Evolutionary conservation across 2,113 vertebrate species (phyloP), one percentile per base, ranked within the genome.

Genomic region (Turdus rufiventris): DNA sequence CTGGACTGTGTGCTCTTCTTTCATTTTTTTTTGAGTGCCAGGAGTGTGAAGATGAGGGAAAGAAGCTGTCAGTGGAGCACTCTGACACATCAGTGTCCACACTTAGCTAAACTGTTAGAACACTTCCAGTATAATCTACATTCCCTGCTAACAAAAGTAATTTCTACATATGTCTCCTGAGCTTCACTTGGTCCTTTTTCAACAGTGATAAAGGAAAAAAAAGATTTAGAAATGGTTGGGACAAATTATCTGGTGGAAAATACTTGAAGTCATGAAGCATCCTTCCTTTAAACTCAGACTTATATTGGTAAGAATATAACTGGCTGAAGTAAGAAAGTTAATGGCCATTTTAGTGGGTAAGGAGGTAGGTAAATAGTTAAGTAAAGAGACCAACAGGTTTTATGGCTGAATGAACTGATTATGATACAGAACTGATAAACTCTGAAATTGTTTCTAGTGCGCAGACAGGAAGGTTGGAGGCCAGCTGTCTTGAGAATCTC

Each of bases 401-500:
- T 95, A 88, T 51, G 85, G 82, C 85, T 94, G 92, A 91, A 77
- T 93, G 88, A 93, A 84, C 79, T 91, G 76, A 94, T 91, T 85
- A 88, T 85, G 63, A 88, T 88, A 96, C 72, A 94, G 91, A 94
- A 66, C 75, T 88, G 94, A 97, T 96, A 96, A 96, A 94, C 85
- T 93, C 82, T 79, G 80, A 85, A 93, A 94, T 93, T 93, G 89
- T 91, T 95, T 79, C 88, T 93, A 71, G 67, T 96, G 74, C 88
- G 88, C 85, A 97, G 95, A 89, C 91, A 95, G 94, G 78, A 95
- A 94, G 94, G 95, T 96, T 95, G 90, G 88, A 93, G 94, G 96
- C 94, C 93, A 95, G 95, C 91, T 96, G 94, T 91, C 94, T 96
- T 96, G 93, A 94, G 94, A 96, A 96, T 96, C 87, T 96, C 91